phyloP scores from a whole-genome alignment of 2,113 vertebrate genomes.

The Kobus ellipsiprymnus region DNA sequence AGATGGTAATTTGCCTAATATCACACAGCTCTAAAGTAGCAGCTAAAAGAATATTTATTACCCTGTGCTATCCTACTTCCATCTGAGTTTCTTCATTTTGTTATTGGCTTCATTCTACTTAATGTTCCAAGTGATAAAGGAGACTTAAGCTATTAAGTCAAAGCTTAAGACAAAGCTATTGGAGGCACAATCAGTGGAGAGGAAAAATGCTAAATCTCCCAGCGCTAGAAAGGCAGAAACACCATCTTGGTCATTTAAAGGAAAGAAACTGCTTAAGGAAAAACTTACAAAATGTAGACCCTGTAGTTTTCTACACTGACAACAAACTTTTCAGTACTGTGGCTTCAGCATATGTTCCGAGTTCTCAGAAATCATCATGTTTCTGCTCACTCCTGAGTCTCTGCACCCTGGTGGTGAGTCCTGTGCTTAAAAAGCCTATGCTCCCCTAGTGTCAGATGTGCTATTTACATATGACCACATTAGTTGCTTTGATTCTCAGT shows the following conservation, averaged over 20 bases:
- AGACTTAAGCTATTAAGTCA: no score
- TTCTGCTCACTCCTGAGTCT: constrained; percentile 15
- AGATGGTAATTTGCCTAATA: neutral
- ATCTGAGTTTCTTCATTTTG: neutral
- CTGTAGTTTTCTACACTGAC: neutral
- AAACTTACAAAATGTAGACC: neutral
- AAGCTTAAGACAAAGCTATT: neutral
- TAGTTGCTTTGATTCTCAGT: constrained; percentile 51
- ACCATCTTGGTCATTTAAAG: neutral
- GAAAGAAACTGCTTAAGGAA: neutral
- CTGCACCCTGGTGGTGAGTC: constrained; percentile 15
- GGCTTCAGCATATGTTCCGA: neutral
- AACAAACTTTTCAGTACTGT: neutral
- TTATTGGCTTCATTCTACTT: neutral
- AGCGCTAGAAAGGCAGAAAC: neutral
- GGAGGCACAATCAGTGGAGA: neutral
- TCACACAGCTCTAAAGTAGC: neutral
- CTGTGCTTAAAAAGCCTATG: neutral
- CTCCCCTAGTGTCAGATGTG: neutral
- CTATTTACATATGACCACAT: constrained; percentile 29
- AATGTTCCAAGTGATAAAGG: neutral
- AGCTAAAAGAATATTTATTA: neutral
- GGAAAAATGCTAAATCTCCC: neutral
- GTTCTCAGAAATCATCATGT: constrained; percentile 8
- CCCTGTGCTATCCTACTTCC: neutral